Evolutionary conservation across 2,797 vertebrate genomes (phyloP), one percentile per base, ranked within the genome.

Genomic region (Muraenolepis orangiensis): DNA sequence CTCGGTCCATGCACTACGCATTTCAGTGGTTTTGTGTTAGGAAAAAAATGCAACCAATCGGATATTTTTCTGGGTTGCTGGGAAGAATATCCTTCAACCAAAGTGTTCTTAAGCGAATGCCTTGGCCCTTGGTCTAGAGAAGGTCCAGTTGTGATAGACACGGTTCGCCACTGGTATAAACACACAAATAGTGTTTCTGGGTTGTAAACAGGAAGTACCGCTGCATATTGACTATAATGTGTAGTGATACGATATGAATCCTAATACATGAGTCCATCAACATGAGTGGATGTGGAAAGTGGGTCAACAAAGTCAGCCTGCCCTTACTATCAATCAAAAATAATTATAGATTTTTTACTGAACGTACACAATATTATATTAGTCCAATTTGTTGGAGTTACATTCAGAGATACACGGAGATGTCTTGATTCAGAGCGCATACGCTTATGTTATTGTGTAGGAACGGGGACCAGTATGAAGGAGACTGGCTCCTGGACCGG

Each of bases 401-500:
- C 51, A 57, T 57, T 57, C 51, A n/a, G 51, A 23, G n/a, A 23
- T 57, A n/a, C 51, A 57, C 5, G 3, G 23, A 23, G 51, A 38
- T 57, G 51, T n/a, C 51, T 57, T 57, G 51, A 57, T 57, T 57
- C 51, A 4, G 51, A 57, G 51, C 23, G 51, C 51, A n/a, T 46
- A 57, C 51, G 4, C 51, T 57, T 57, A n/a, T n/a, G n/a, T 57
- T 57, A 8, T 28, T 38, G 20, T 73, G 13, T 40, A 94, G 92
- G 77, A 93, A 91, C 1, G 89, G 93, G 0, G 92, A 93, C 78
- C 70, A 75, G 30, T 93, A 90, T 4, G 81, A 91, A 13, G 92
- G 92, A 0, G 79, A 89, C 78, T 92, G 92, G 92, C 80, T 93
- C 20, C 81, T 18, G 76, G 90, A 89, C 81, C 90, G 77, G 73